Evolutionary conservation across 1,140 invertebrate species (phyloP), one percentile per base, ranked within the genome.

Genomic region (Camponotus vicinus): DNA sequence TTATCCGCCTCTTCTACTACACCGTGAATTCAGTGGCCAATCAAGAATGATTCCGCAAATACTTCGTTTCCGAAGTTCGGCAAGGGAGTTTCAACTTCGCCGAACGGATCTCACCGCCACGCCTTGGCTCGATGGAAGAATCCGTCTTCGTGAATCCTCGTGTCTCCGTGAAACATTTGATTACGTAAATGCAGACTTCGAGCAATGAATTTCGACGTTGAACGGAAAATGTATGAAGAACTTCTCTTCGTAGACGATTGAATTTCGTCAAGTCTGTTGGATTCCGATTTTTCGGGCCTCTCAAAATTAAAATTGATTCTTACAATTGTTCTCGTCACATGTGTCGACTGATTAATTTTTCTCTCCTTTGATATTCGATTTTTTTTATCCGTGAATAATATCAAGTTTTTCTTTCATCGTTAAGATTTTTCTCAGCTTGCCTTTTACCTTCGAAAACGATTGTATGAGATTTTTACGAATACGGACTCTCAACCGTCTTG

Each of bases 31-130:
- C 83, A 85, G 59, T 79, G 52, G 83, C 75, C 83, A 85, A 85
- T 76, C 71, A 85, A 55, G 79, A 83, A 83, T 63, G 79, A 83
- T 83, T 83, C 79, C 79, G 79, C 79, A 75, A 83, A 75, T 83
- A 75, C 55, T 61, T 83, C 55, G 69, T 61, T 80, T 45, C 45
- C 77, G n/a, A 80, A 80, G 77, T 80, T 83, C 79, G 21, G 55
- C 77, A 37, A 49, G 27, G 34, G 66, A 86, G 67, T 34, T 69
- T 69, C 64, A 55, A 71, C 64, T 82, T 80, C n/a, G 15, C 18
- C 59, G 55, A 55, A 59, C 63, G 40, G 52, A 34, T 49, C 45
- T 37, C 27, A 8, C 9, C 34, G 15, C 18, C 61, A n/a, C 40
- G 9, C 15, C n/a, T 15, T 15, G 6, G 11, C 27, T 52, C 49